Conservation (phyloP, 2,113 vertebrate genomes). For the Lampris megalopsis region DNA sequence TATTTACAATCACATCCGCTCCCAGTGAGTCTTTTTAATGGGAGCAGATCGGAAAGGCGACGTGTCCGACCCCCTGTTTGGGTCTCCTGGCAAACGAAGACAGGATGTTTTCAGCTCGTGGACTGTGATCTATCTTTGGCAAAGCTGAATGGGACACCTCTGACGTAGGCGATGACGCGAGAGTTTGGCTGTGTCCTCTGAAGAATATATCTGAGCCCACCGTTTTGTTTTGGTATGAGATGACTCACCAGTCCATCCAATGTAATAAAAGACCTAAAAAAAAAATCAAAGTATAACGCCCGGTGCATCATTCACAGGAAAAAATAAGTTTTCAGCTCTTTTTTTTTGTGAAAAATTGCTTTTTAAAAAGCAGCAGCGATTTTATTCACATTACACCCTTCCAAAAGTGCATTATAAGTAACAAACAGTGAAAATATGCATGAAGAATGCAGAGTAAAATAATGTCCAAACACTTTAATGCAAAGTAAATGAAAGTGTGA, state of each 20-base stretch:
- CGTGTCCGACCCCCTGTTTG: conserved; percentile 37
- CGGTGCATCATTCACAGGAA: too few species aligned
- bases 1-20: conserved; percentile 35
- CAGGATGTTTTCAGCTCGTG: conserved; percentile 55
- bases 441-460: too few species aligned
- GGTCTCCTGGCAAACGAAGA: conserved; percentile 32
- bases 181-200: conserved; percentile 28
- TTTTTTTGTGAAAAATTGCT: too few species aligned
- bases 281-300: too few species aligned
- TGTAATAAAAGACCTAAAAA: too few species aligned
- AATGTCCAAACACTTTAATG: too few species aligned
- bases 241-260: conserved; percentile 1
- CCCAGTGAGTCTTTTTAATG: conserved; percentile 34
- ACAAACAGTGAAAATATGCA: too few species aligned
- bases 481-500: too few species aligned
- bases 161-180: conserved; percentile 66
- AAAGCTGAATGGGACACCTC: conserved; percentile 43
- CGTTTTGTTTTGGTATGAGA: conserved; percentile 4
- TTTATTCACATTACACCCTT: too few species aligned
- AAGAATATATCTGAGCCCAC: not conserved
- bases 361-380: too few species aligned
- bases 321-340: too few species aligned
- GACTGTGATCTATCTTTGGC: conserved; percentile 58
- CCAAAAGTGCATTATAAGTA: too few species aligned
- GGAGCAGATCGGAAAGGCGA: not conserved